These are phyloP conservation scores for Aphidius colemani DNA, from an alignment of 2,888 invertebrate genomes.

Conservation along the genomic window DNA sequence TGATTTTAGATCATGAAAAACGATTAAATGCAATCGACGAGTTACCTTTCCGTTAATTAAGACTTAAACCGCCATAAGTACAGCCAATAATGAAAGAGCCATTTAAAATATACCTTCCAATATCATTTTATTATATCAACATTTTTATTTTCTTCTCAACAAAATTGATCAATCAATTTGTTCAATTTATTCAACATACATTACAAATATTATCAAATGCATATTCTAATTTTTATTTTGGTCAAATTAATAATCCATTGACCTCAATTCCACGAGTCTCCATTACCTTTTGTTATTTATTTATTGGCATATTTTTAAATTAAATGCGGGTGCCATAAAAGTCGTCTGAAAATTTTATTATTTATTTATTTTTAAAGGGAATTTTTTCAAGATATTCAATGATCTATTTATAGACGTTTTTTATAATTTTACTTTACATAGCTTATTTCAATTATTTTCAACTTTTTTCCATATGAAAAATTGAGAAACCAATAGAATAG, in stretches of 20 bases:
- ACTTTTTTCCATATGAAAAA: too few relatives aligned
- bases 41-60: constrained; percentile 46
- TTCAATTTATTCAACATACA: too few relatives aligned
- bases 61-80: constrained; percentile 43
- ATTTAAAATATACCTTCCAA: constrained; percentile 46
- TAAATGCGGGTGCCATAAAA: constrained; percentile 3
- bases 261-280: neutral
- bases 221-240: neutral
- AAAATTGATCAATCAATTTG: too few relatives aligned
- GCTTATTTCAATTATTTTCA: too few relatives aligned
- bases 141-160: neutral
- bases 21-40: constrained; percentile 45
- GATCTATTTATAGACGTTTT: too few relatives aligned
- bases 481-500: too few relatives aligned
- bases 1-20: constrained; percentile 50
- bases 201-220: too few relatives aligned
- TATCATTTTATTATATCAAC: constrained; percentile 38
- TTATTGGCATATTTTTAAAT: neutral
- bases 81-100: too few relatives aligned
- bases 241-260: neutral
- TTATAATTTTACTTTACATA: too few relatives aligned
- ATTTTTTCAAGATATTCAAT: too few relatives aligned
- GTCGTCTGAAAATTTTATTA: too few relatives aligned
- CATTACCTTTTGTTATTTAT: neutral
- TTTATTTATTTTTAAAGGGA: too few relatives aligned